Evolutionary conservation across 2,888 invertebrate genomes (phyloP).

Genomic region (Apoda limacodes): DNA sequence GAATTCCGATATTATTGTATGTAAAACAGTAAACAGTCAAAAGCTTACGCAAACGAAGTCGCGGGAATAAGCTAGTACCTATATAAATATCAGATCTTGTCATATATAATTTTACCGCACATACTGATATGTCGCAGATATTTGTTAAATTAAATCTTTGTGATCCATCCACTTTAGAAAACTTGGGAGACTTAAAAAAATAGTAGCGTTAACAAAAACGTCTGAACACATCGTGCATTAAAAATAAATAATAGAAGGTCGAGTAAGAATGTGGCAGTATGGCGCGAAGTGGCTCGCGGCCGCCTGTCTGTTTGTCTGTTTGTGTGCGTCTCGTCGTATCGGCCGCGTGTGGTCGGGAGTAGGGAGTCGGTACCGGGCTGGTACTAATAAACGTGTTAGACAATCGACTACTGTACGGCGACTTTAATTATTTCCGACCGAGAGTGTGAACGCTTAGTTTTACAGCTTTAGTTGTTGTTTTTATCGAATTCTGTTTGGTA

Average conservation of each 20-base stretch:
- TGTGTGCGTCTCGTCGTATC: slow-evolving; percentile 1
- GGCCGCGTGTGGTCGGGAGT: slow-evolving; percentile 25
- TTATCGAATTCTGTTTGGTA: too few relatives aligned
- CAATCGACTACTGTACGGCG: slow-evolving; percentile 29
- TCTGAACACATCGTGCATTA: slow-evolving; percentile 20
- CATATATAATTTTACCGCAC: too few relatives aligned
- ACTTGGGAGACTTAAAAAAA: too few relatives aligned
- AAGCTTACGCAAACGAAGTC: too few relatives aligned
- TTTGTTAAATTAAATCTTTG: too few relatives aligned
- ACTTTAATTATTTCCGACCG: slow-evolving; percentile 1
- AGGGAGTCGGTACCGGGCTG: slow-evolving; percentile 2
- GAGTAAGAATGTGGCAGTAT: slow-evolving; percentile 44
- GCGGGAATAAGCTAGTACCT: too few relatives aligned
- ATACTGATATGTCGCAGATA: too few relatives aligned
- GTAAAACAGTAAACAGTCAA: too few relatives aligned
- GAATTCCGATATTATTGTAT: too few relatives aligned
- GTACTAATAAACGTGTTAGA: slow-evolving; percentile 2
- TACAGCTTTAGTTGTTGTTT: too few relatives aligned
- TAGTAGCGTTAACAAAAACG: slow-evolving; percentile 33
- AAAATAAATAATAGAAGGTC: slow-evolving; percentile 28
- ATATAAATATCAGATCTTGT: too few relatives aligned
- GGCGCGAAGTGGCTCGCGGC: slow-evolving; percentile 40
- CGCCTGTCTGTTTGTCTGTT: slow-evolving; percentile 24
- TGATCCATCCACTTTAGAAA: too few relatives aligned
- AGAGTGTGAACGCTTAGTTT: background rate